Percentiles rank a stretch among this genome's conserved stretches.
These are phyloP conservation scores for Oedothorax gibbosus DNA, from an alignment of 1,140 invertebrate species.

Conservation along the genomic window DNA sequence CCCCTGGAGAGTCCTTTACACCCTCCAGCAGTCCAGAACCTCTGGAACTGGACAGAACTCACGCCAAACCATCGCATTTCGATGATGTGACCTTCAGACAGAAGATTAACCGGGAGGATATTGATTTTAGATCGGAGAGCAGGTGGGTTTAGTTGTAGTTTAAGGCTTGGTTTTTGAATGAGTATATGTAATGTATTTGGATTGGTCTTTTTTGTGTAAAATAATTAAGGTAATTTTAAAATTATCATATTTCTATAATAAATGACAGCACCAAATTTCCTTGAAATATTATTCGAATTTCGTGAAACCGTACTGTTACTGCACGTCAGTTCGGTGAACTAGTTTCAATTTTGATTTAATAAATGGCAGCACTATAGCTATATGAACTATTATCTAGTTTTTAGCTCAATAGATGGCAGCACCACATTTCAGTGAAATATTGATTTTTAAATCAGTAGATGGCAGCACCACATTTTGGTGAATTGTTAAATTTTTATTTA, in stretches of 20 bases:
- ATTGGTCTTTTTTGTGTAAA: not conserved
- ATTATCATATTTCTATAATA: not conserved
- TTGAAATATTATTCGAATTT: no score
- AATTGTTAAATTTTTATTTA: no score
- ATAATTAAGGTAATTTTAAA: no score
- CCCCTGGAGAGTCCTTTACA: conserved; percentile 80
- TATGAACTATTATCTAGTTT: no score
- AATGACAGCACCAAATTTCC: not conserved
- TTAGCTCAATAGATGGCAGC: no score
- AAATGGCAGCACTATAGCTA: no score
- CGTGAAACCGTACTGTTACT: no score
- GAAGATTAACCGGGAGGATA: conserved; percentile 84
- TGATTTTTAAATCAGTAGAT: no score
- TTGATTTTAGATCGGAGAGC: conserved; percentile 83
- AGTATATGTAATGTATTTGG: not conserved
- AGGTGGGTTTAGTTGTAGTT: conserved; percentile 75
- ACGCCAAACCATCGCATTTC: conserved; percentile 61
- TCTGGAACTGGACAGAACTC: conserved; percentile 45
- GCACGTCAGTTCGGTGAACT: no score
- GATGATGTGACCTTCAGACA: conserved; percentile 63
- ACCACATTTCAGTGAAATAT: no score
- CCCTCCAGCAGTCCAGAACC: conserved; percentile 78
- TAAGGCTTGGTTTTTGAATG: not conserved
- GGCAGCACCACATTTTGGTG: no score
- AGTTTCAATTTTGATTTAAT: no score